Percentiles rank a stretch among this genome's conserved stretches.
These are phyloP conservation scores for Caerostris extrusa DNA, from an alignment of 1,140 invertebrate species.

Conservation along the genomic window DNA sequence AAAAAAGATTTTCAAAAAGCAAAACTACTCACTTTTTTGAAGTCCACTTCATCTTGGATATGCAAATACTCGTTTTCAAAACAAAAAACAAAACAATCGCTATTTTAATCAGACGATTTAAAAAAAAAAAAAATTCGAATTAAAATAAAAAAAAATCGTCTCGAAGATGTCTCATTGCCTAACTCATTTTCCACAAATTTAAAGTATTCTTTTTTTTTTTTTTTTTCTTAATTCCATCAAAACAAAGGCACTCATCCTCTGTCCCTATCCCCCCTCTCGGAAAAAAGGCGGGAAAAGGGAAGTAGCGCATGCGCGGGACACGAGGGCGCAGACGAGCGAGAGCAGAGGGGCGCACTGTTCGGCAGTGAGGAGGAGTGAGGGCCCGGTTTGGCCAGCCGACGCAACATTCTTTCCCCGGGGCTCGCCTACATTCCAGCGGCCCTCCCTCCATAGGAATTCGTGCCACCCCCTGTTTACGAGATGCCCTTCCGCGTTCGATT, in stretches of 20 bases:
- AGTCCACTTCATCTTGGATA: too few relatives aligned
- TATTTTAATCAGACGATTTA: too few relatives aligned
- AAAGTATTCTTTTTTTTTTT: too few relatives aligned
- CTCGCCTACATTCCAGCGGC: conserved; percentile 63
- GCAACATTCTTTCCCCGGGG: conserved; percentile 71
- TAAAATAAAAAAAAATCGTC: too few relatives aligned
- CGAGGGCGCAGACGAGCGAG: neutral
- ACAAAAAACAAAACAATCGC: too few relatives aligned
- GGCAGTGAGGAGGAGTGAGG: neutral
- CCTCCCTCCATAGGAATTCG: conserved; percentile 15
- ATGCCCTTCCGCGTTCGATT: neutral
- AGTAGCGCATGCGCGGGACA: neutral
- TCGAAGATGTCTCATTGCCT: too few relatives aligned
- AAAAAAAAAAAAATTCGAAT: too few relatives aligned
- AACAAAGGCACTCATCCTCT: neutral
- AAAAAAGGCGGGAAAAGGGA: neutral
- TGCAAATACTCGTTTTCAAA: too few relatives aligned
- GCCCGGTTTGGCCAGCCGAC: conserved; percentile 63
- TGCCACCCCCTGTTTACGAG: neutral
- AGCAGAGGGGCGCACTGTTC: neutral
- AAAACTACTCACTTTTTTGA: too few relatives aligned
- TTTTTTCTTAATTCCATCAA: neutral
- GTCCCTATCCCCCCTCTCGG: too few relatives aligned
- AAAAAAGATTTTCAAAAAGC: too few relatives aligned
- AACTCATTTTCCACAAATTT: too few relatives aligned